Evolutionary conservation across 2,888 invertebrate species (phyloP), one percentile per base, ranked within the genome.

Genomic region (Himalopsyche tibetana): DNA sequence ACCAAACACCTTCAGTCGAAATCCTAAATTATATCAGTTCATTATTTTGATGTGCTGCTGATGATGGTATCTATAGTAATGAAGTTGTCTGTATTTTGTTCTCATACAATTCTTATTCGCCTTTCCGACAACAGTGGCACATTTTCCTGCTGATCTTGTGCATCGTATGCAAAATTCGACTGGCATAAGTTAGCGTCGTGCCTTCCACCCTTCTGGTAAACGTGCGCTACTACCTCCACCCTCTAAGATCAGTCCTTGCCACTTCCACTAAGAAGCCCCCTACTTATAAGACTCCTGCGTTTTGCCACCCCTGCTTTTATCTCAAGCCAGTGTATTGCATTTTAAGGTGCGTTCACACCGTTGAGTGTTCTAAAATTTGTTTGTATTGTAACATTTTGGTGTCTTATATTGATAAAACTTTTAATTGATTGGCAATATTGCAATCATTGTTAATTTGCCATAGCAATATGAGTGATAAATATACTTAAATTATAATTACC

Each of bases 151-250:
- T 63, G 63, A 63, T 63, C 19, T 19, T 63, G 63, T 63, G 63
- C 63, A 63, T 63, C 63, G 63, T 63, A 63, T 63, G 63, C 63
- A 63, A 63, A 63, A 63, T 63, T 63, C 63, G 63, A 63, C 63
- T 63, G 63, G 19, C 63, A 63, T 63, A 63, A 63, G 63, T 63
- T 63, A 63, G 63, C 63, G 28, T 28, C 51, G 15, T 51, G 51
- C 51, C 51, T 51, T 51, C 15, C 51, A 51, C 63, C 63, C 63
- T 63, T 19, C 63, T 63, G 11, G 63, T 19, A 63, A 63, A 63
- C 63, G 63, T 63, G 63, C 63, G 51, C 51, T 51, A 19, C 19
- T 28, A 8, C 19, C 19, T 28, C 63, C 63, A n/a, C 63, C 28
- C 28, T 63, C 63, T 63, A 19, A 63, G 63, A 63, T 63, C 63